Base-by-base conservation (phyloP, 2,888 invertebrate genomes). In the Caradrina clavipalpis region DNA sequence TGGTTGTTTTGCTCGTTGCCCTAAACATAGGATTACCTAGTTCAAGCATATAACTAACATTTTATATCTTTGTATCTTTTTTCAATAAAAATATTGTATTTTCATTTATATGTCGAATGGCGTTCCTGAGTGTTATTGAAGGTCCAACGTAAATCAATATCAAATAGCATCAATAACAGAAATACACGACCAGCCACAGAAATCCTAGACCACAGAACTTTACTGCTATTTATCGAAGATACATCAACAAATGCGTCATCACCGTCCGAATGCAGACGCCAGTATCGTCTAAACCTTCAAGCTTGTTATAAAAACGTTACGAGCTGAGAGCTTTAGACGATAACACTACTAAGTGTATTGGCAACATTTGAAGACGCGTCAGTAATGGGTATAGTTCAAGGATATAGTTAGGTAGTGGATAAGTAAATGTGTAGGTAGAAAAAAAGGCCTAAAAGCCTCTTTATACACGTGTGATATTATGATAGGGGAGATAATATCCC, bases 271-370 rank as follows among this genome's bases (percentile, higher is more conserved):
- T 55, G 35, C 63, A 70, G 47, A 70, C 22, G 42, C 50, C 49
- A 13, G 31, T 8, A 54, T 42, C 19, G 11, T 45, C n/a, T 1
- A 51, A 39, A 76, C 47, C 59, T 49, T 76, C 64, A 70, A 19
- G 77, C 64, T 64, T 59, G 74, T 60, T 65, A 58, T 58, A 77
- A 79, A 65, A 75, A 79, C 39, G 53, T 59, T 19, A 76, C 60
- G 57, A 69, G 68, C 50, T 54, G 62, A 64, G n/a, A 62, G 58
- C 66, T 72, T 15, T 53, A 35, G 63, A 50, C 63, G 78, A 78
- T 78, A 66, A 66, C 47, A 60, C 11, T n/a, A 50, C 53, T 78
- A 39, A 73, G 73, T 68, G 68, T 73, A 63, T 76, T 78, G 78
- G 78, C 73, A 76, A 19, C 60, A 39, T 50, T 26, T n/a, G 39